Evolutionary conservation across 2,113 vertebrate species (phyloP).

Genomic region (Leptosomus discolor): DNA sequence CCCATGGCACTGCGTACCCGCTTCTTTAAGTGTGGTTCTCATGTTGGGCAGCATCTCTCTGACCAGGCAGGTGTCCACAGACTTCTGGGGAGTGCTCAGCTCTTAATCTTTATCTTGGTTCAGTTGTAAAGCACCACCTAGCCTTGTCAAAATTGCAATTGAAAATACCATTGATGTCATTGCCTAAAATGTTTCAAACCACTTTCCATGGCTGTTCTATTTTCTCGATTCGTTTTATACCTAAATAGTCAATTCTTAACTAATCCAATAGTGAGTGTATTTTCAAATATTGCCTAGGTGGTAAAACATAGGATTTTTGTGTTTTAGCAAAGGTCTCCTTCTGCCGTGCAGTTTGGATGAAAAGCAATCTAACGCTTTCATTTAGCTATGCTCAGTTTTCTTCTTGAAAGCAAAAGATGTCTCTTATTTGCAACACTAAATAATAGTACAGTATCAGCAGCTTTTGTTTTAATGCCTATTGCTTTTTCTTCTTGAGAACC

Average conservation of each 20-base stretch:
- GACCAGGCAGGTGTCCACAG: accelerated
- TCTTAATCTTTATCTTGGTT: neutral
- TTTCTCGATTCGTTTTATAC: neutral
- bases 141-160: neutral
- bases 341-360: neutral
- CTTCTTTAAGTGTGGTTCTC: neutral
- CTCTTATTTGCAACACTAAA: neutral
- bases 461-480: neutral
- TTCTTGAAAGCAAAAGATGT: neutral
- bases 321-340: neutral
- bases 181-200: neutral
- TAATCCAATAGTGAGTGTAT: neutral
- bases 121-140: neutral
- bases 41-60: neutral
- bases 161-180: neutral
- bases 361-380: neutral
- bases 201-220: neutral
- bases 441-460: neutral
- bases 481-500: constrained; percentile 6
- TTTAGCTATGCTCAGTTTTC: neutral
- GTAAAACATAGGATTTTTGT: neutral
- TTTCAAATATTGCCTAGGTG: neutral
- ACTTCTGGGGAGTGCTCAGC: neutral
- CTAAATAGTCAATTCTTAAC: neutral
- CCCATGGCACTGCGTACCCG: accelerated